Evolutionary conservation across 1,140 invertebrate species (phyloP).

Genomic region (Acyrthosiphon pisum): DNA sequence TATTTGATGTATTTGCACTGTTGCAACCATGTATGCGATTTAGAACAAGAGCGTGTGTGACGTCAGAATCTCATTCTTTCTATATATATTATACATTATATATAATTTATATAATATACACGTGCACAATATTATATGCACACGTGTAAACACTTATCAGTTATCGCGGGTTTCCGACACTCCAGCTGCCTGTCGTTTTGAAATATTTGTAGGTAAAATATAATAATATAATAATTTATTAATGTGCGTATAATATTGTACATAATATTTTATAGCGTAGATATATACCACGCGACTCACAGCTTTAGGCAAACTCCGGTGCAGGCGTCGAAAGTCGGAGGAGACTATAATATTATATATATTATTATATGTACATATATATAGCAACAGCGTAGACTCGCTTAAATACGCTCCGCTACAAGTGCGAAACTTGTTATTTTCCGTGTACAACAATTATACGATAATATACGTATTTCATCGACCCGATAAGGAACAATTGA

Average conservation of each 20-base stretch:
- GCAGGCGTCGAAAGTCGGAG: background rate
- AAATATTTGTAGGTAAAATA: background rate
- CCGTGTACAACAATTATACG: background rate
- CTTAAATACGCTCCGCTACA: background rate
- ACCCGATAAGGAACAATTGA: background rate
- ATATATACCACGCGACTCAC: background rate
- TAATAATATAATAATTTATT: background rate
- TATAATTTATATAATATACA: background rate
- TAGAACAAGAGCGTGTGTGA: background rate
- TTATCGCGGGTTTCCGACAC: background rate
- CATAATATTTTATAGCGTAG: too few relatives aligned
- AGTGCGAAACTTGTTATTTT: slow-evolving; percentile 10
- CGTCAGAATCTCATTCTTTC: background rate
- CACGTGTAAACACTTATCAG: background rate
- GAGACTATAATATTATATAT: background rate
- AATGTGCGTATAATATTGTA: background rate
- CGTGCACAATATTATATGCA: background rate
- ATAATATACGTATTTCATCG: background rate
- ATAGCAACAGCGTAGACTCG: background rate
- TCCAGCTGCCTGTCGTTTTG: background rate
- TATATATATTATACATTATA: too few relatives aligned
- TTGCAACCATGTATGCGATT: background rate
- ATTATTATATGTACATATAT: background rate
- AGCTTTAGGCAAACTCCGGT: background rate
- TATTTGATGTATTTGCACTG: background rate